phyloP scores from a whole-genome alignment of 2,797 vertebrate species.

The Clarias laeviceps region DNA sequence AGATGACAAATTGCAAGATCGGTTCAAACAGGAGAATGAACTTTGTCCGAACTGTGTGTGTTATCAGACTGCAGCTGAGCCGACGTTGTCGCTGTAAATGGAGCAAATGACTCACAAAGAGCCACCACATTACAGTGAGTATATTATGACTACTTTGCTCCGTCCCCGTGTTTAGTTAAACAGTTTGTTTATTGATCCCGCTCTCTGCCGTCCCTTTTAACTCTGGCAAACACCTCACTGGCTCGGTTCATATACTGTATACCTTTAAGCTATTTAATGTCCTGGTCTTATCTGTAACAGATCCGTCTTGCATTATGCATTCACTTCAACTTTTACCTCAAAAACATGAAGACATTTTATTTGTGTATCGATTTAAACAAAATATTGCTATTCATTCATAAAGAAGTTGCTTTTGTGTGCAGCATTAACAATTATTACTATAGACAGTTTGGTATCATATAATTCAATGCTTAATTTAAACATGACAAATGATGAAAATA shows the following conservation, averaged over 20 bases:
- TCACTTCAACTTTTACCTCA: not conserved
- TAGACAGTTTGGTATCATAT: not conserved
- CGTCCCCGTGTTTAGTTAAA: not conserved
- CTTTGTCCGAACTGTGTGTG: conserved; percentile 26
- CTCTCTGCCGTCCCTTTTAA: not conserved
- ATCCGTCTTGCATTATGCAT: not conserved
- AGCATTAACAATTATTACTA: not conserved
- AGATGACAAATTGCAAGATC: not conserved
- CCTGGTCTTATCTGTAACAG: not conserved
- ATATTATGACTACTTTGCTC: not conserved
- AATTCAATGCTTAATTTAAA: conserved; percentile 14
- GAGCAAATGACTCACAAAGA: conserved; percentile 9
- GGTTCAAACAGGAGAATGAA: not conserved
- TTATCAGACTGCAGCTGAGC: conserved; percentile 17
- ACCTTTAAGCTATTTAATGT: not conserved
- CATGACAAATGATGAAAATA: not conserved
- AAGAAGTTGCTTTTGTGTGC: not conserved
- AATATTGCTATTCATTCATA: not conserved
- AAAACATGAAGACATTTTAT: conserved; percentile 8
- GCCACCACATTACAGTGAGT: not conserved
- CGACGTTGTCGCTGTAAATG: not conserved
- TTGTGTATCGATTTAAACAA: not conserved
- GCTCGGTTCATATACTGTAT: not conserved
- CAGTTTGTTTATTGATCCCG: not conserved
- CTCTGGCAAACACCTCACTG: not conserved